Base-by-base conservation (phyloP, 2,113 vertebrate species). In the Pomatostomus ruficeps region DNA sequence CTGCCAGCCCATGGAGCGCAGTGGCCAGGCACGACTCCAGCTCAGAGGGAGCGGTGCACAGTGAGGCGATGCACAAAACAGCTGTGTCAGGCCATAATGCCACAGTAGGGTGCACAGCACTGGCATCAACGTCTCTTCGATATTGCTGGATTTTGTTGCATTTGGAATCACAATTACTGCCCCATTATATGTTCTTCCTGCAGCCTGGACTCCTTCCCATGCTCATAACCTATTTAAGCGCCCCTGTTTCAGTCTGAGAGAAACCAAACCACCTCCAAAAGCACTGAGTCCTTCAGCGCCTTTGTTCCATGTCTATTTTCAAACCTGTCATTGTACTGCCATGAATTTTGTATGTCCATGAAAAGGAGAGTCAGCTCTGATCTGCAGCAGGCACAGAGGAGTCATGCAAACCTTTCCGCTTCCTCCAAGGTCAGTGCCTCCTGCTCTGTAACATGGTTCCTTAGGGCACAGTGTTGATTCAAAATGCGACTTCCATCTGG, bases 401-500 rank as follows among this genome's bases (percentile, higher is more conserved):
- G 83, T 93, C 91, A 79, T 3, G 8, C 61, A 93, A 97, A 91
- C 85, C 71, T 84, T 94, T 96, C 93, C 36, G 0, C 78, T 95
- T 95, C 80, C 96, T 96, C 85, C 63, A 67, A 85, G 80, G 80
- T 76, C 52, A 13, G 73, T 89, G 66, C n/a, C 96, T 95, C 73
- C 63, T 76, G 80, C 77, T 79, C 51, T 28, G 11, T 48, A 92
- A 68, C 7, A 6, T 73, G 36, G 66, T 77, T 95, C 61, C 87
- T 85, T 28, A 6, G 91, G 91, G 89, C 70, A 88, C 67, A 91
- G 46, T 24, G 51, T 74, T 89, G 70, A 70, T 96, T 83, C 85
- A 83, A 94, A 96, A 96, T 61, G 84, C 43, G 86, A 57, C 82
- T 61, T 91, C 80, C 91, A 80, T 92, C 92, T 95, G 94, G 83